Conservation (phyloP, 2,113 vertebrate genomes). For the Percopsis transmontana region DNA sequence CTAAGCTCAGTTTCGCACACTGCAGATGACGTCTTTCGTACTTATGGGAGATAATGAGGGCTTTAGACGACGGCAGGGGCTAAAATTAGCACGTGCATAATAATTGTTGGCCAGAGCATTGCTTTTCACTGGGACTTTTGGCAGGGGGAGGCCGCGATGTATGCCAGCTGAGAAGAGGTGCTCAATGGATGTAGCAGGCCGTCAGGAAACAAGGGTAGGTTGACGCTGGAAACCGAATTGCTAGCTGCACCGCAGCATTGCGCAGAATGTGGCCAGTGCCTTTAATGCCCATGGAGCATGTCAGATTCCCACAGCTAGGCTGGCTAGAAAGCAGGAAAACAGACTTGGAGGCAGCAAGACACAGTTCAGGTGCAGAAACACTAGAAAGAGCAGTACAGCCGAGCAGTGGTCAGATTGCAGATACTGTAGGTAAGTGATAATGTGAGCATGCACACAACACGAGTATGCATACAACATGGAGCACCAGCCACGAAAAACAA, state of each 20-base stretch:
- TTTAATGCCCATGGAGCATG: slow-evolving; percentile 21
- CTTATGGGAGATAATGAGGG: slow-evolving; percentile 32
- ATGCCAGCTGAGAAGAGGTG: slow-evolving; percentile 45
- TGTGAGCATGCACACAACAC: background rate
- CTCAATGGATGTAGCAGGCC: slow-evolving; percentile 31
- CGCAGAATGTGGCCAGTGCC: slow-evolving; percentile 11
- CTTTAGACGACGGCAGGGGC: slow-evolving; percentile 36
- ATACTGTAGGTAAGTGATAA: background rate
- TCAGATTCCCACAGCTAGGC: slow-evolving; percentile 28
- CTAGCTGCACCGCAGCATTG: slow-evolving; percentile 19
- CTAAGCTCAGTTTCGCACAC: slow-evolving; percentile 29
- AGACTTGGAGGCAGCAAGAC: background rate
- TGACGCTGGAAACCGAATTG: slow-evolving; percentile 44
- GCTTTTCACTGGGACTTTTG: slow-evolving; percentile 59
- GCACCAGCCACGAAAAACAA: slow-evolving; percentile 12
- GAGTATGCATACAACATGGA: background rate
- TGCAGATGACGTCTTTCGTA: slow-evolving; percentile 40
- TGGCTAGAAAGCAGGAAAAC: slow-evolving; percentile 8
- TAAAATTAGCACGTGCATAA: slow-evolving; percentile 70
- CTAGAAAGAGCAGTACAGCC: slow-evolving; percentile 29
- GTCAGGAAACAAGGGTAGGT: slow-evolving; percentile 38
- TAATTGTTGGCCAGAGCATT: slow-evolving; percentile 48
- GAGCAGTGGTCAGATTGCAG: background rate
- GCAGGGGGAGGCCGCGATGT: slow-evolving; percentile 25
- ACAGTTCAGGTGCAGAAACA: slow-evolving; percentile 9